Evolutionary conservation across 2,797 vertebrate species (phyloP).

Genomic region (Pangasius mekongensis): DNA sequence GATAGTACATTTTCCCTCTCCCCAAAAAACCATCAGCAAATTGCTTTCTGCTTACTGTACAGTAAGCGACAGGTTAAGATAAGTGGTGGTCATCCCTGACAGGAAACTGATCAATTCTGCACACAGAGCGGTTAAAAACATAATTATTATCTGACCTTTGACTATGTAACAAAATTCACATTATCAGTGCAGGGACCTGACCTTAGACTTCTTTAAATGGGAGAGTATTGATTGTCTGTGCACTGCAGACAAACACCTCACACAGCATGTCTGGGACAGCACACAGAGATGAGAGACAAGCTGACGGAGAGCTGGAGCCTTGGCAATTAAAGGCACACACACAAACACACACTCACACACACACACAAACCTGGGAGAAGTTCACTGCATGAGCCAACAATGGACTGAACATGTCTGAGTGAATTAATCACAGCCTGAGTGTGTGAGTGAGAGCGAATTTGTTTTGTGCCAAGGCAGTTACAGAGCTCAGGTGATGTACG

Average conservation of each 20-base stretch:
- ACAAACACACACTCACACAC: slow-evolving; percentile 34
- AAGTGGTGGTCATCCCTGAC: slow-evolving; percentile 37
- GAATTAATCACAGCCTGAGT: slow-evolving; percentile 42
- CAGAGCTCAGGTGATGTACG: not conserved
- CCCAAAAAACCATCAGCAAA: slow-evolving; percentile 16
- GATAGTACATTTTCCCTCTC: not conserved
- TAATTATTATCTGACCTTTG: slow-evolving; percentile 68
- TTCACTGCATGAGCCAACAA: slow-evolving; percentile 50
- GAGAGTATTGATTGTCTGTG: slow-evolving; percentile 66
- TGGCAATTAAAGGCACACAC: slow-evolving; percentile 51
- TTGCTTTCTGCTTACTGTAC: slow-evolving; percentile 32
- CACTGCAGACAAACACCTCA: slow-evolving; percentile 65
- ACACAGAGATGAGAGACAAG: slow-evolving; percentile 46
- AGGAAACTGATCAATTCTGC: slow-evolving; percentile 64
- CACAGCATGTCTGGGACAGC: slow-evolving; percentile 61
- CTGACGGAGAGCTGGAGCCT: slow-evolving; percentile 47
- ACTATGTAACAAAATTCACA: slow-evolving; percentile 69
- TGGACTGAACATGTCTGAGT: slow-evolving; percentile 48
- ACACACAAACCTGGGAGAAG: slow-evolving; percentile 37
- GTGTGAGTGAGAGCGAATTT: slow-evolving; percentile 21
- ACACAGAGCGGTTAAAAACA: slow-evolving; percentile 59
- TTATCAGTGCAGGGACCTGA: slow-evolving; percentile 66
- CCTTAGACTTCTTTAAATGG: slow-evolving; percentile 68
- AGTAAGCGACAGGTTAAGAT: slow-evolving; percentile 37
- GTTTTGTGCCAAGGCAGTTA: slow-evolving; percentile 23